Conservation (phyloP, 2,113 vertebrate genomes). For the Hydropotes inermis region DNA sequence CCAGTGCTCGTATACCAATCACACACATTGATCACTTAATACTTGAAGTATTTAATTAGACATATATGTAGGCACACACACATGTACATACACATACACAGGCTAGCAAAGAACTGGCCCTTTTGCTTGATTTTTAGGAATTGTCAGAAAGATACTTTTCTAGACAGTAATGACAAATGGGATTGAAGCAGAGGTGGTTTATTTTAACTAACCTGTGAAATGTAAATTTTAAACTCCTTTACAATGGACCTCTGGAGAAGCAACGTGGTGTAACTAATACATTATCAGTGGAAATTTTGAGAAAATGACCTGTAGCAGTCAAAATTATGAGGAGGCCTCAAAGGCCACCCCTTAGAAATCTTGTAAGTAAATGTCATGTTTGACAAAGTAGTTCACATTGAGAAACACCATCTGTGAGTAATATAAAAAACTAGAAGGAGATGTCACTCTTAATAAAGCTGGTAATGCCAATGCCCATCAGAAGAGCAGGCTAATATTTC, state of each 20-base stretch:
- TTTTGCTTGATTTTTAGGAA: not conserved
- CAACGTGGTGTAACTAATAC: slow-evolving; percentile 6
- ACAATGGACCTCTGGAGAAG: not conserved
- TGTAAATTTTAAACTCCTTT: not conserved
- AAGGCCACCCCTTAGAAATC: slow-evolving; percentile 43
- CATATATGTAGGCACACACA: not conserved
- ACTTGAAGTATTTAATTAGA: not conserved
- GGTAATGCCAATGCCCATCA: slow-evolving; percentile 53
- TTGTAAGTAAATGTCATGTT: slow-evolving; percentile 65
- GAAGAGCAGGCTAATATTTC: slow-evolving; percentile 57
- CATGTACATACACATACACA: not conserved
- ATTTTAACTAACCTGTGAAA: not conserved
- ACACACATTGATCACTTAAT: not conserved
- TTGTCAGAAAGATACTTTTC: not conserved
- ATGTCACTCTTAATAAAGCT: slow-evolving; percentile 74
- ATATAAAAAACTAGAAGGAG: slow-evolving; percentile 54
- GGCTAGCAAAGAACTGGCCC: not conserved
- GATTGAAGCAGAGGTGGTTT: not conserved
- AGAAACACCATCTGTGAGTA: slow-evolving; percentile 68
- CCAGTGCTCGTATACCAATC: not conserved
- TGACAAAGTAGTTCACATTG: slow-evolving; percentile 69
- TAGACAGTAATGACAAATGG: not conserved
- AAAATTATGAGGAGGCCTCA: slow-evolving; percentile 23
- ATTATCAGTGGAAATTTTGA: not conserved
- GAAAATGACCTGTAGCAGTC: not conserved